Conservation (phyloP, 2,113 vertebrate genomes). For the Corydoras sp. region DNA sequence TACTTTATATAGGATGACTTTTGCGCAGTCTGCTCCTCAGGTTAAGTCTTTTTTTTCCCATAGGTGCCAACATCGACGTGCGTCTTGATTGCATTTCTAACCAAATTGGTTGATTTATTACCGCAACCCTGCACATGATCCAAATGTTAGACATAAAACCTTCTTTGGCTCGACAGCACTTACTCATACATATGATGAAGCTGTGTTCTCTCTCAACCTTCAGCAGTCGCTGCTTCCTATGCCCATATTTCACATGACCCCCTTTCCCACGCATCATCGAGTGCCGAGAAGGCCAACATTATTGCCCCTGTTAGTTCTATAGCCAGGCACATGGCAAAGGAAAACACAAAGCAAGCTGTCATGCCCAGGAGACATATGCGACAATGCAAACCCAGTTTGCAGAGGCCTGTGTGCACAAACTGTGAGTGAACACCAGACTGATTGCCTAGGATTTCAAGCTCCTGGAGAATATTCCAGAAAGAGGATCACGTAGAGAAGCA, state of each 20-base stretch:
- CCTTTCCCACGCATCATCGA: slow-evolving; percentile 20
- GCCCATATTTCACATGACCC: slow-evolving; percentile 32
- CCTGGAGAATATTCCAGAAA: background rate
- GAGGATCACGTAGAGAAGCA: slow-evolving; percentile 17
- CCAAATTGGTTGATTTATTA: slow-evolving; percentile 22
- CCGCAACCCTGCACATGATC: slow-evolving; percentile 25
- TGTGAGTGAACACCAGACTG: background rate
- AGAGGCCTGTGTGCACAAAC: slow-evolving; percentile 18
- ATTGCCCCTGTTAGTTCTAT: slow-evolving; percentile 29
- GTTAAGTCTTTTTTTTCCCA: no score
- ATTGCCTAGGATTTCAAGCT: slow-evolving; percentile 3
- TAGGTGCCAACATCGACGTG: slow-evolving; percentile 4
- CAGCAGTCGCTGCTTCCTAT: slow-evolving; percentile 4
- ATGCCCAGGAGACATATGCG: slow-evolving; percentile 47
- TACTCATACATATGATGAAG: slow-evolving; percentile 26
- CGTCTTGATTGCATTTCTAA: slow-evolving; percentile 1
- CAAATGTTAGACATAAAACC: slow-evolving; percentile 36
- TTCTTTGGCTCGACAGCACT: slow-evolving; percentile 27
- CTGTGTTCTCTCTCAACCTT: slow-evolving; percentile 22
- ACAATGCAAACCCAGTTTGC: slow-evolving; percentile 7
- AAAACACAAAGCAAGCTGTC: slow-evolving; percentile 47
- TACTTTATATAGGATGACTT: no score
- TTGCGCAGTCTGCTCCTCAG: no score
- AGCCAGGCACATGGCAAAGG: slow-evolving; percentile 34
- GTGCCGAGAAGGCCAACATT: slow-evolving; percentile 20